A percentile compares a stretch with the other conserved stretches of the same genome.
Evolutionary conservation across 2,797 vertebrate species (phyloP).

Genomic region (Amazona ochrocephala): DNA sequence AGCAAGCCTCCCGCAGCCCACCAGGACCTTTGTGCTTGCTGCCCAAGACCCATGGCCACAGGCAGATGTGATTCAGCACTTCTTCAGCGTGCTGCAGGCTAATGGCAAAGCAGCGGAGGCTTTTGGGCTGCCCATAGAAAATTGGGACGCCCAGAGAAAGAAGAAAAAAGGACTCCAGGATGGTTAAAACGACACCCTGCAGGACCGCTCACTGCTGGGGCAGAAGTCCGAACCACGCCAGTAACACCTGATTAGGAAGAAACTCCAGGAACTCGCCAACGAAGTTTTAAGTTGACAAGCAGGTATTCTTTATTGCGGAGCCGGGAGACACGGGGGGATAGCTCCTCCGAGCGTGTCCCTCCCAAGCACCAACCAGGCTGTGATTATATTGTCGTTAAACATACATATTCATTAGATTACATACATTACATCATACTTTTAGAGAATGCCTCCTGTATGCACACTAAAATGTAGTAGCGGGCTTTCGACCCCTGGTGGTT

Average conservation of each 20-base stretch:
- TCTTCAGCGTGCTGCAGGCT: background rate
- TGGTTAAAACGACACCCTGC: background rate
- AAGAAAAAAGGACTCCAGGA: background rate
- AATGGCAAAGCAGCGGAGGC: background rate
- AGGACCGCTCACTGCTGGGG: background rate
- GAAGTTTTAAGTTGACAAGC: too few species aligned
- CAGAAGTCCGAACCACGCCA: accelerated
- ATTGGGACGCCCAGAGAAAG: background rate
- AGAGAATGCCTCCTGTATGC: too few species aligned
- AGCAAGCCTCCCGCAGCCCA: background rate
- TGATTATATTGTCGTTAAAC: too few species aligned
- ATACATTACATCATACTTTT: too few species aligned
- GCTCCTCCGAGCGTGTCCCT: too few species aligned
- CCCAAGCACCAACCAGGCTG: too few species aligned
- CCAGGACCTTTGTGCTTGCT: background rate
- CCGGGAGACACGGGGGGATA: too few species aligned
- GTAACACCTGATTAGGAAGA: background rate
- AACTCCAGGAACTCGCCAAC: too few species aligned
- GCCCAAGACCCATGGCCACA: accelerated
- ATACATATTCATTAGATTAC: too few species aligned
- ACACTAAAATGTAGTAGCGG: too few species aligned
- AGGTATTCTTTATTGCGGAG: too few species aligned
- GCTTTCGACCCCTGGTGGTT: too few species aligned
- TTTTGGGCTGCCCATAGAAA: background rate
- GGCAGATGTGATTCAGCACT: background rate